Evolutionary conservation across 1,140 invertebrate genomes (phyloP), one percentile per base, ranked within the genome.

Genomic region (Formica exsecta): DNA sequence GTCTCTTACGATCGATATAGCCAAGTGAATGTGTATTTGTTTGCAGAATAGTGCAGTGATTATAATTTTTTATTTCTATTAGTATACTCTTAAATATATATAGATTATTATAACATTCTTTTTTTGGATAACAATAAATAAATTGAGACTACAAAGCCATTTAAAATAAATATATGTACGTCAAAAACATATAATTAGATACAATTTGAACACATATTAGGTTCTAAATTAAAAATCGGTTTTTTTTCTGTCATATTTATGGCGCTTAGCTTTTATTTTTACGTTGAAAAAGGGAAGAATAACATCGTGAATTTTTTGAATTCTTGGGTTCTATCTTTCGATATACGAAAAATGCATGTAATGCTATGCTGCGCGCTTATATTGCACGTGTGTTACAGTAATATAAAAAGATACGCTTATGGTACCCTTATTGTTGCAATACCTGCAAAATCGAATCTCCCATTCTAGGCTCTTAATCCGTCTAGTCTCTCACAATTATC

Each of bases 401-500:
- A 44, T 38, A 36, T 29, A 59, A n/a, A 25, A 57, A 7, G 7
- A 41, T 71, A 57, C 9, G 36, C 70, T 80, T 32, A 38, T 9
- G 16, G 8, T 83, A 8, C n/a, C n/a, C 38, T 7, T 74, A 83
- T 74, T 70, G 70, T 25, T 70, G 25, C 68, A 36, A 83, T 83
- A 61, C 19, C 54, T 61, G 54, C 38, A 73, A 83, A 83, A 83
- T 83, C 79, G 79, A 73, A 73, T 83, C 38, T 73, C 38, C 54
- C 54, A 74, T 83, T 62, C 57, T 88, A 44, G 13, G 66, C 41
- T 85, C 38, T 48, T 64, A 81, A 61, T 81, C 48, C 36, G 48
- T 32, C 57, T 59, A 62, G 29, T 51, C 38, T 64, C 19, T 36
- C 25, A 80, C 59, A 85, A 91, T 90, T 85, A 85, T 84, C 54